Evolutionary conservation across 2,888 invertebrate species (phyloP).

Genomic region (Xestobium rufovillosum): DNA sequence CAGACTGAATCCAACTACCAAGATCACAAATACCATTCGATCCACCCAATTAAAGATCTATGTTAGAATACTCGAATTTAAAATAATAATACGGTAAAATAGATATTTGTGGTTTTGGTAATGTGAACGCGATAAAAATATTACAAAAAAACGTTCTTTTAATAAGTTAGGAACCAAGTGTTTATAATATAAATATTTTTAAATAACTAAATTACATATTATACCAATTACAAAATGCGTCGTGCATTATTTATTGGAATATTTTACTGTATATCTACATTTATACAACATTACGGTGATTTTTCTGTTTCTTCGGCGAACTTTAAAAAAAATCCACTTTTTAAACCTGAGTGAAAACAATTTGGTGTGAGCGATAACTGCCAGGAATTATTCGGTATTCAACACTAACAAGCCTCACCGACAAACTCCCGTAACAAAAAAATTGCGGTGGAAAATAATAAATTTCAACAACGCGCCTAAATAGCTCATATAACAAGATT

Average conservation of each 20-base stretch:
- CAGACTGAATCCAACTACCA: conserved; percentile 32
- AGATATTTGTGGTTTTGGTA: conserved; percentile 37
- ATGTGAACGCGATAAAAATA: conserved; percentile 32
- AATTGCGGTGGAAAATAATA: too few relatives aligned
- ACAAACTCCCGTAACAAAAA: too few relatives aligned
- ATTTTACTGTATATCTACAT: conserved; percentile 38
- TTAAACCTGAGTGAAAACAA: conserved; percentile 20
- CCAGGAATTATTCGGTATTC: conserved; percentile 16
- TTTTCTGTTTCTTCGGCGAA: conserved; percentile 8
- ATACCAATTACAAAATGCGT: conserved; percentile 34
- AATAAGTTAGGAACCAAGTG: conserved; percentile 45
- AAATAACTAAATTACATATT: conserved; percentile 37
- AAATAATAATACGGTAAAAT: conserved; percentile 28
- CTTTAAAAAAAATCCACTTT: conserved; percentile 11
- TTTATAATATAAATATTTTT: conserved; percentile 41
- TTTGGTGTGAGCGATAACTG: conserved; percentile 20
- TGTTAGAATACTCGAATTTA: conserved; percentile 32
- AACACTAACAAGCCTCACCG: too few relatives aligned
- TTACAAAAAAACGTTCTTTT: conserved; percentile 37
- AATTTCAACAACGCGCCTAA: too few relatives aligned
- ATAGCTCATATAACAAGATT: too few relatives aligned
- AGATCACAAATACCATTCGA: conserved; percentile 34
- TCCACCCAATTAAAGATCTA: conserved; percentile 14
- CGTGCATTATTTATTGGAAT: conserved; percentile 36
- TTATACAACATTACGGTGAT: conserved; percentile 27